Evolutionary conservation across 2,113 vertebrate species (phyloP).

Genomic region (Pollachius pollachius): DNA sequence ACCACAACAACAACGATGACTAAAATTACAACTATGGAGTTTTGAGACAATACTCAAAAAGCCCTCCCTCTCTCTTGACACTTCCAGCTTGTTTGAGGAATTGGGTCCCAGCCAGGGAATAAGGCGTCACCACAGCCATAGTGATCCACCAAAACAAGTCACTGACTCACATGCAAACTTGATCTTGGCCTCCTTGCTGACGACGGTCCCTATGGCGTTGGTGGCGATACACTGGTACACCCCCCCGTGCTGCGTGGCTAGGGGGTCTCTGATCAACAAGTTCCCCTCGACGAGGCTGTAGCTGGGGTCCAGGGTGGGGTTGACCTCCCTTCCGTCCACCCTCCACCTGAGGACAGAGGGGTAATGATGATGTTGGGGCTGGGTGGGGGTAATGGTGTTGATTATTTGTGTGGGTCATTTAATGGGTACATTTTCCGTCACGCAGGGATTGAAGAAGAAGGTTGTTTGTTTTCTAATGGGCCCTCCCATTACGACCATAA

Average conservation of each 20-base stretch:
- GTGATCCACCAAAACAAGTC: too few species aligned
- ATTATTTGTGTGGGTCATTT: background rate
- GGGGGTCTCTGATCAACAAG: constrained; percentile 83
- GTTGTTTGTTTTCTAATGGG: too few species aligned
- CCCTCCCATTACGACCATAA: too few species aligned
- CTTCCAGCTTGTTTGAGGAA: too few species aligned
- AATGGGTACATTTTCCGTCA: background rate
- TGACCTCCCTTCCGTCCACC: constrained; percentile 80
- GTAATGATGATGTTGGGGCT: constrained; percentile 45
- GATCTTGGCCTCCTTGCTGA: constrained; percentile 85
- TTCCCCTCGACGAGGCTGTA: constrained; percentile 84
- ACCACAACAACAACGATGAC: too few species aligned
- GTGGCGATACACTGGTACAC: constrained; percentile 89
- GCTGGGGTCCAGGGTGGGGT: constrained; percentile 76
- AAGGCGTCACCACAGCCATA: too few species aligned
- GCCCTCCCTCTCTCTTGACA: background rate
- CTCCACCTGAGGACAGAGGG: constrained; percentile 79
- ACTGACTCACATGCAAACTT: constrained; percentile 88
- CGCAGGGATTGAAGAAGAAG: too few species aligned
- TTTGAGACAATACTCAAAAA: too few species aligned
- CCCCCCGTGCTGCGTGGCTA: constrained; percentile 78
- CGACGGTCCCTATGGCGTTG: constrained; percentile 83
- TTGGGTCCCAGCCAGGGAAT: too few species aligned
- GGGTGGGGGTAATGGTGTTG: background rate
- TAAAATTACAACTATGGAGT: too few species aligned